Conservation (phyloP, 1,140 invertebrate species). For the Diprion similis region DNA sequence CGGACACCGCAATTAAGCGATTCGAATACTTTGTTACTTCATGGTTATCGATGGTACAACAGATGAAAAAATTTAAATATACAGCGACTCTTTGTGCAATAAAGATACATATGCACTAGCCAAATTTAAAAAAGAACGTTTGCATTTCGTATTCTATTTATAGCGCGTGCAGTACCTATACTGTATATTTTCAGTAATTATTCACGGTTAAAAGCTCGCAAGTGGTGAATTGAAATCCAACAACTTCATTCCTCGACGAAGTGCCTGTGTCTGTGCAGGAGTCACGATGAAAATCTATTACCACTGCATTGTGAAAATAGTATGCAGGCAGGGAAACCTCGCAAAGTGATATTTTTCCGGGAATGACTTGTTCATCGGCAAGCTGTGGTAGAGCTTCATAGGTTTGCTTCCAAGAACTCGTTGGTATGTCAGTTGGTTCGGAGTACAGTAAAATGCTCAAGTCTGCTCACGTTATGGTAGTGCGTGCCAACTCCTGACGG, state of each 20-base stretch:
- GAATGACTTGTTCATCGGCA: background rate
- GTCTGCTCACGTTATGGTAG: background rate
- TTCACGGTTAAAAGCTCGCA: background rate
- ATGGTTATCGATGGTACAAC: background rate
- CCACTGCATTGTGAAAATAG: background rate
- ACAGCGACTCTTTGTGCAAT: background rate
- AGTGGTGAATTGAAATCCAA: background rate
- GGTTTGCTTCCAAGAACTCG: background rate
- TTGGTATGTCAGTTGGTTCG: background rate
- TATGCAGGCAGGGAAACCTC: background rate
- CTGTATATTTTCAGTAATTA: too few species aligned
- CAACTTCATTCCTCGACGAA: background rate
- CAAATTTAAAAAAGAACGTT: background rate
- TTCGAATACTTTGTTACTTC: conserved; percentile 8
- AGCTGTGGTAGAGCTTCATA: background rate
- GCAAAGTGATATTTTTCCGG: background rate
- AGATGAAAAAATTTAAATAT: background rate
- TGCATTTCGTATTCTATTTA: background rate
- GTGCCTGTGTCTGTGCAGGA: background rate
- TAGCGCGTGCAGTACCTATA: background rate
- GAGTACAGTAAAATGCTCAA: background rate
- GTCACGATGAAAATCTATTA: background rate
- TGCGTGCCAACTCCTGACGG: background rate
- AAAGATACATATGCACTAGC: too few species aligned
- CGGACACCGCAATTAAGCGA: conserved; percentile 12